Conservation (phyloP, 2,888 invertebrate species). For the Pherbina coryleti region DNA sequence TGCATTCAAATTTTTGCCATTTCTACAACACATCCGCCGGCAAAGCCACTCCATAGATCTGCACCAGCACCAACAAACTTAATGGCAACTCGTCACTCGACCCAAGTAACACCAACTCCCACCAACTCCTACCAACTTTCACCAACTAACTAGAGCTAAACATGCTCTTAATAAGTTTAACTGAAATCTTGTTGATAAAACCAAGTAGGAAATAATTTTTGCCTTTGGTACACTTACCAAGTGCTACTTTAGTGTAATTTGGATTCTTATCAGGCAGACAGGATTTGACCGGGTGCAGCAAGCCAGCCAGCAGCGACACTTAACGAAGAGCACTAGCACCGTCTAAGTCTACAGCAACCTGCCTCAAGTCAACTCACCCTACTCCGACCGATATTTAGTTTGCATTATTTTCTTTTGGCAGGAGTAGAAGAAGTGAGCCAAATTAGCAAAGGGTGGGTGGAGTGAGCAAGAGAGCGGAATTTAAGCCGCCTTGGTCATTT, state of each 20-base stretch:
- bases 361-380: background rate
- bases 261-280: slow-evolving; percentile 15
- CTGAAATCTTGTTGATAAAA: slow-evolving; percentile 12
- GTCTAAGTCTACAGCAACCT: background rate
- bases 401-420: background rate
- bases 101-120: background rate
- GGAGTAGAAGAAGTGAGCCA: background rate
- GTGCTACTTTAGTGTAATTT: slow-evolving; percentile 11
- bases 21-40: background rate
- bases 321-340: too few relatives aligned
- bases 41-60: background rate
- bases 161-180: slow-evolving; percentile 9
- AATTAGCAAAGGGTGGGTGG: background rate
- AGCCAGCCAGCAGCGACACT: background rate
- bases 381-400: background rate
- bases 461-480: background rate
- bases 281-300: slow-evolving; percentile 2
- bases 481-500: background rate
- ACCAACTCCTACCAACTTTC: background rate
- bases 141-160: background rate
- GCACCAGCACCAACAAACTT: background rate
- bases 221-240: background rate
- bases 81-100: background rate
- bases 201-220: background rate
- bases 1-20: background rate